Conservation (phyloP, 1,140 invertebrate species). For the Apis laboriosa region DNA sequence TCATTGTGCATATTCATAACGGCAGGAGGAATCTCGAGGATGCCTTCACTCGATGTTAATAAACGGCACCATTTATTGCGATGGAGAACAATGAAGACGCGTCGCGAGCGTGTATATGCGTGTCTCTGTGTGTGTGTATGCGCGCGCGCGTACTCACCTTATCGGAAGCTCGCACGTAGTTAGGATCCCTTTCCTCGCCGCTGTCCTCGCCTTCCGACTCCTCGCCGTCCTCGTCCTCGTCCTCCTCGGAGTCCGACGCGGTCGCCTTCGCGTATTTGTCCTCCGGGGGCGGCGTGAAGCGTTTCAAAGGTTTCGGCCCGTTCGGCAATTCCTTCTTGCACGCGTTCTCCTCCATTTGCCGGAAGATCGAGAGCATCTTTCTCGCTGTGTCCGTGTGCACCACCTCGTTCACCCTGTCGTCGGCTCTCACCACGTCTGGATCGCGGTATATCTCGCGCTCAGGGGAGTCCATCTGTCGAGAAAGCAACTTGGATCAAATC, state of each 20-base stretch:
- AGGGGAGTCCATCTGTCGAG: constrained; percentile 83
- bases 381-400: constrained; percentile 88
- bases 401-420: constrained; percentile 80
- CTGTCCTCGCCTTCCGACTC: constrained; percentile 82
- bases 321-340: constrained; percentile 83
- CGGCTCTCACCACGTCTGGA: constrained; percentile 87
- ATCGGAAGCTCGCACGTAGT: constrained; percentile 82
- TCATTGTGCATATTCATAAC: constrained; percentile 11
- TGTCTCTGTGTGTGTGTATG: too few species aligned
- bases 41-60: constrained; percentile 2
- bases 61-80: neutral
- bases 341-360: constrained; percentile 90
- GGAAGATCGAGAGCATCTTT: constrained; percentile 92
- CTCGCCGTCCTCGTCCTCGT: constrained; percentile 84
- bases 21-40: neutral
- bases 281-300: constrained; percentile 93
- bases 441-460: constrained; percentile 89
- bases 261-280: constrained; percentile 82
- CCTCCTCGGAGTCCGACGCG: constrained; percentile 81
- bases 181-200: constrained; percentile 84
- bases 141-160: constrained; percentile 71
- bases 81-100: constrained; percentile 10
- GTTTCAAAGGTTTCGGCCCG: constrained; percentile 90
- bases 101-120: too few species aligned
- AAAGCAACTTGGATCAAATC: neutral